Evolutionary conservation across 2,888 invertebrate species (phyloP), one percentile per base, ranked within the genome.

Genomic region (Melanostoma mellinum): DNA sequence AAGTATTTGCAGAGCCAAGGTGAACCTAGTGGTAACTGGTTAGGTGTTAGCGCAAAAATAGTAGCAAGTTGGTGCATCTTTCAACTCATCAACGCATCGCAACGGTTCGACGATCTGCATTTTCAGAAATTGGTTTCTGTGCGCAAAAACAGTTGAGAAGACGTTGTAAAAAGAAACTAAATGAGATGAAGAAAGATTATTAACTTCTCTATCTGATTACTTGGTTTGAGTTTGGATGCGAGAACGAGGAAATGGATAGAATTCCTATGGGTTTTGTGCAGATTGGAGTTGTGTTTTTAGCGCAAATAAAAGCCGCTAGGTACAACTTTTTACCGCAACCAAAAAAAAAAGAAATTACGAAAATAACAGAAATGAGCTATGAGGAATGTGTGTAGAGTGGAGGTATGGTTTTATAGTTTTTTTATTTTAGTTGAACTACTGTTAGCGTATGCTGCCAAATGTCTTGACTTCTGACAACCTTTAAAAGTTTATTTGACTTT

Each of bases 51-150:
- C 9, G 53, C 42, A 56, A 5, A 10, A 9, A n/a, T 58, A 3
- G 30, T 53, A 46, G 3, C 56, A 53, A 10, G 20, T 38, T 30
- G 40, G 9, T 36, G 10, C 38, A 38, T 38, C 55, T 10, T 3
- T 4, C 30, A 4, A 35, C 36, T 32, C 10, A 60, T 44, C 46
- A 63, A 48, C 61, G 30, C 61, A 48, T 63, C 58, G 44, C 73
- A 79, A 79, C 79, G 68, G 74, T 79, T 79, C 61, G 68, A 55
- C 42, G 67, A 55, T 79, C 74, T 79, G 60, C 55, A 74, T 68
- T 68, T 20, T 61, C 48, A 68, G 58, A 79, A 74, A 74, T 74
- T 74, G 68, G 55, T 44, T 79, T 79, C 53, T 50, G 36, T 48
- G 50, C 60, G 33, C 20, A 67, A 55, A 3, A 63, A 50, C 30